phyloP scores from a whole-genome alignment of 2,797 vertebrate genomes.

The Sebastes iracundus region DNA sequence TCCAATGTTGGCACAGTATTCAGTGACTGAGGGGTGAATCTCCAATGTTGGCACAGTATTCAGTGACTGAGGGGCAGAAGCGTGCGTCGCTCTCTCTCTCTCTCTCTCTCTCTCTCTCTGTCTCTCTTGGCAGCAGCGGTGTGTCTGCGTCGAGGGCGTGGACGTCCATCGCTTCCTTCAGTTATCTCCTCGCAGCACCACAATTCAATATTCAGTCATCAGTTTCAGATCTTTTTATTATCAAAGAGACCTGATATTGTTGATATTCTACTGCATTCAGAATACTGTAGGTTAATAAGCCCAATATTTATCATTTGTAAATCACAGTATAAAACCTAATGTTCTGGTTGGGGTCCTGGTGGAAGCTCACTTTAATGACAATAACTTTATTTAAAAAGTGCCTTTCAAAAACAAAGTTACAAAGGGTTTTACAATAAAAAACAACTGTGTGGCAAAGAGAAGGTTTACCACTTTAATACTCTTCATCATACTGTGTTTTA shows the following conservation, averaged over 20 bases:
- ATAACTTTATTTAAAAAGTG: too few species aligned
- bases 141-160: background rate
- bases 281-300: background rate
- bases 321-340: too few species aligned
- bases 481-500: background rate
- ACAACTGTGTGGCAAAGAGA: background rate
- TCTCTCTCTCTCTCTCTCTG: background rate
- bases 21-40: background rate
- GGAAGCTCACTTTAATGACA: background rate
- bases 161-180: background rate
- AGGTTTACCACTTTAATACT: background rate
- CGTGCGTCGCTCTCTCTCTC: background rate
- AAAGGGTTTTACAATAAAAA: too few species aligned
- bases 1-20: background rate
- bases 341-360: too few species aligned
- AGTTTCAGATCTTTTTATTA: background rate
- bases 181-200: background rate
- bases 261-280: background rate
- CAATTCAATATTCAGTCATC: background rate
- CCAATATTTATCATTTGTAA: too few species aligned
- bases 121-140: background rate
- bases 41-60: background rate
- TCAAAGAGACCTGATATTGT: background rate
- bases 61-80: background rate
- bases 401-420: too few species aligned